Base-by-base conservation (phyloP, 2,888 invertebrate genomes). In the Ptychoptera albimana region DNA sequence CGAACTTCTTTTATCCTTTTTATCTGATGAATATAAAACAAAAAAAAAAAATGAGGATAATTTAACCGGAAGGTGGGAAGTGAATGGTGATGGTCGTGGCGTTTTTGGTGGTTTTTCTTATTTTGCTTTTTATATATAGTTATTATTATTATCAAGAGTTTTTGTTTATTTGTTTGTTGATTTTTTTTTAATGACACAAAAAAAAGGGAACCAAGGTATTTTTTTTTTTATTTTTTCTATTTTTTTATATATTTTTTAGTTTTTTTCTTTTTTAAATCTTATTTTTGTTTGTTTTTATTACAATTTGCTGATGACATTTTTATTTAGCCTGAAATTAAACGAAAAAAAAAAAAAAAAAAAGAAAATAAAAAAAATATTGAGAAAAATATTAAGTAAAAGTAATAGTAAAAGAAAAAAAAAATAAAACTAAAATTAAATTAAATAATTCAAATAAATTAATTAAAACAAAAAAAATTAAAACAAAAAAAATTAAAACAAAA, bases 331-430 rank as follows among this genome's bases (percentile, higher is more conserved):
- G 40, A 16, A 50, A 23, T 23, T 23, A 23, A 23, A 23, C 23
- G 23, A 23, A 23, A 23, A 23, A 23, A 23, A 23, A 23, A 23
- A 7, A 23, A 23, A 7, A 23, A 23, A 23, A 23, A 5, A 23
- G 7, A 23, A 23, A 23, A 23, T 23, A 23, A n/a, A n/a, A n/a
- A n/a, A n/a, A n/a, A n/a, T n/a, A 23, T 23, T 23, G 23, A 23
- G 23, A 50, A 49, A 49, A 52, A 51, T 50, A 57, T 50, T 54
- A 53, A 56, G 57, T 58, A 54, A 55, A 23, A 23, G 23, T 23
- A 23, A 23, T 5, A 23, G 7, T 23, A 23, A 23, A 23, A 7
- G 3, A 23, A 23, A 23, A 23, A 23, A 3, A 5, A 23, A 23
- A 23, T 23, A 5, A 23, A 23, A 23, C 7, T 23, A 23, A n/a